phyloP scores from a whole-genome alignment of 1,140 invertebrate genomes.

The Leptinotarsa lineolata region DNA sequence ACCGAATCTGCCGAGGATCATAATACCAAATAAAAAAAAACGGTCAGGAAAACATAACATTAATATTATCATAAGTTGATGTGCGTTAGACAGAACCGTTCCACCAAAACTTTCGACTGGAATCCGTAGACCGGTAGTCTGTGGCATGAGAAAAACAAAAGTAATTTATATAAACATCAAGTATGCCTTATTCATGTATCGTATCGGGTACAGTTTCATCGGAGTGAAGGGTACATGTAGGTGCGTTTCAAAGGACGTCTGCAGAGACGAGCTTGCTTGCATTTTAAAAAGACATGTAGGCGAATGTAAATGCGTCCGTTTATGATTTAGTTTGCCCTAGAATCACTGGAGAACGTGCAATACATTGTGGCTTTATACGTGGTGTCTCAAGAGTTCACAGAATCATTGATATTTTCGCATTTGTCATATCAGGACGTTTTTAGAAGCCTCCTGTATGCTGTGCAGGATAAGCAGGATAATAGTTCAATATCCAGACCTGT shows the following conservation, averaged over 20 bases:
- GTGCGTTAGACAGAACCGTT: background rate
- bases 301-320: slow-evolving; percentile 2
- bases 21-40: too few species aligned
- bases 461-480: too few species aligned
- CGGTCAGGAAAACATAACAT: too few species aligned
- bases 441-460: too few species aligned
- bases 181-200: background rate
- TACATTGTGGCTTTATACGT: too few species aligned
- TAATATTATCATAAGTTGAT: too few species aligned
- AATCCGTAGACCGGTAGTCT: background rate
- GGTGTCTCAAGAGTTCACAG: too few species aligned
- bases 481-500: too few species aligned
- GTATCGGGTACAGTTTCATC: background rate
- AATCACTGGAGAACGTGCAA: background rate
- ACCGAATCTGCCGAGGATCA: too few species aligned
- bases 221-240: slow-evolving; percentile 3
- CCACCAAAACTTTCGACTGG: background rate
- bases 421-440: too few species aligned
- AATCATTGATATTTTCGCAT: too few species aligned
- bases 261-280: background rate
- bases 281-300: slow-evolving; percentile 4
- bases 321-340: slow-evolving; percentile 3
- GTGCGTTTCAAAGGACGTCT: slow-evolving; percentile 7
- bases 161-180: background rate
- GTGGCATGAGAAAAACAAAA: background rate